A percentile compares a stretch with the other conserved stretches of the same genome.
phyloP scores from a whole-genome alignment of 2,888 invertebrate species.

The Plemyria rubiginata region DNA sequence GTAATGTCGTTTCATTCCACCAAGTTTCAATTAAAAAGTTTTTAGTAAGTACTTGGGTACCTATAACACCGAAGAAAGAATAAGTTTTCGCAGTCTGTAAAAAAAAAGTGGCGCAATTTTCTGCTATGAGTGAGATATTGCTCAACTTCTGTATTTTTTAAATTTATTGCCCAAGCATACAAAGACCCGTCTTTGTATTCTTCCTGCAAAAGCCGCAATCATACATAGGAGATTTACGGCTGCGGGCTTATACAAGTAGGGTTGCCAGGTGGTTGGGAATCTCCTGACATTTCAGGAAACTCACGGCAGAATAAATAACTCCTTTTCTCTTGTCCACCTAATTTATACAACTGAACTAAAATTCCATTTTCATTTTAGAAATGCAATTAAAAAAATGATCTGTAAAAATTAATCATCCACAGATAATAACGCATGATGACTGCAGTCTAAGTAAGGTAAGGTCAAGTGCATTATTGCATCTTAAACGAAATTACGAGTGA shows the following conservation, averaged over 20 bases:
- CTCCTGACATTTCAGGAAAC: too few relatives aligned
- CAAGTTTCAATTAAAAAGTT: slow-evolving; percentile 1
- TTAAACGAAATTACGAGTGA: background rate
- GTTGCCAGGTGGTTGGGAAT: background rate
- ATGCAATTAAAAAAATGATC: too few relatives aligned
- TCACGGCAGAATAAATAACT: too few relatives aligned
- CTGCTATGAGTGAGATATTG: slow-evolving; percentile 9
- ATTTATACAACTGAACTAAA: too few relatives aligned
- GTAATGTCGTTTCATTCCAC: too few relatives aligned
- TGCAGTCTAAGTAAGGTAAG: background rate
- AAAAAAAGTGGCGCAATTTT: background rate
- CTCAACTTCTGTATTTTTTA: background rate
- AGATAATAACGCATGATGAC: too few relatives aligned
- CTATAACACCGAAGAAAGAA: background rate
- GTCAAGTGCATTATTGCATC: too few relatives aligned
- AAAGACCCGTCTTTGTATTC: slow-evolving; percentile 7
- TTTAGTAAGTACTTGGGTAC: background rate
- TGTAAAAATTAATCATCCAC: too few relatives aligned
- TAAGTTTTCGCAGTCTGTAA: background rate
- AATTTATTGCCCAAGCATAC: slow-evolving; percentile 11
- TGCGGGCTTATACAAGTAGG: background rate
- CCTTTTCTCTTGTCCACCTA: too few relatives aligned
- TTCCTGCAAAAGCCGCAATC: background rate
- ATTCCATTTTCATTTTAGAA: too few relatives aligned
- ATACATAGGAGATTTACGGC: slow-evolving; percentile 1